These are phyloP conservation scores for Paradisaea rubra DNA, from an alignment of 2,113 vertebrate species.

Conservation along the genomic window DNA sequence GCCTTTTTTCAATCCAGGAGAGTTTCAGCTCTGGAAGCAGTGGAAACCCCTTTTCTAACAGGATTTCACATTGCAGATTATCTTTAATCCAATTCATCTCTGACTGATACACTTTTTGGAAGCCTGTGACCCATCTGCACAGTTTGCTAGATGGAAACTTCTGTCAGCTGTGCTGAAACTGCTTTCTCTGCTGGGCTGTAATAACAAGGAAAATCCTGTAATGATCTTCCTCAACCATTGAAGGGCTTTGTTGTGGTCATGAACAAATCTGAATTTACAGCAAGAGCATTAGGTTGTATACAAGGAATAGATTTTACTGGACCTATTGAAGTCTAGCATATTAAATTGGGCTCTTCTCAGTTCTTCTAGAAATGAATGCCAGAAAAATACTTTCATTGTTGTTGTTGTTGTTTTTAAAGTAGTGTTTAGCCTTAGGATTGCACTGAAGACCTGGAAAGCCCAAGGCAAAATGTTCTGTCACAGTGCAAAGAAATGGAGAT, in stretches of 20 bases:
- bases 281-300: slow-evolving; percentile 2
- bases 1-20: slow-evolving; percentile 37
- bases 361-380: background rate
- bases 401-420: background rate
- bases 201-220: slow-evolving; percentile 55
- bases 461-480: background rate
- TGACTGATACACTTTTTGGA: slow-evolving; percentile 1
- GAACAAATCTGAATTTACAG: background rate
- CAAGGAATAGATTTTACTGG: slow-evolving; percentile 2
- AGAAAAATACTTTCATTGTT: background rate
- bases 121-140: slow-evolving; percentile 25
- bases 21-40: slow-evolving; percentile 24
- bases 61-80: slow-evolving; percentile 50
- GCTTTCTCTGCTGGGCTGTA: slow-evolving; percentile 24
- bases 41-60: slow-evolving; percentile 24
- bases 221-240: slow-evolving; percentile 25
- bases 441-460: background rate
- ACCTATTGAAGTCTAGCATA: slow-evolving; percentile 3
- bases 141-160: background rate
- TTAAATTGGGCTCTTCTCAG: background rate
- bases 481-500: background rate
- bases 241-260: slow-evolving; percentile 40
- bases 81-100: slow-evolving; percentile 52
- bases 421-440: background rate
- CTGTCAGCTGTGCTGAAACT: slow-evolving; percentile 8